These are phyloP conservation scores for Pelmatolapia mariae DNA, from an alignment of 2,113 vertebrate species.

Conservation along the genomic window DNA sequence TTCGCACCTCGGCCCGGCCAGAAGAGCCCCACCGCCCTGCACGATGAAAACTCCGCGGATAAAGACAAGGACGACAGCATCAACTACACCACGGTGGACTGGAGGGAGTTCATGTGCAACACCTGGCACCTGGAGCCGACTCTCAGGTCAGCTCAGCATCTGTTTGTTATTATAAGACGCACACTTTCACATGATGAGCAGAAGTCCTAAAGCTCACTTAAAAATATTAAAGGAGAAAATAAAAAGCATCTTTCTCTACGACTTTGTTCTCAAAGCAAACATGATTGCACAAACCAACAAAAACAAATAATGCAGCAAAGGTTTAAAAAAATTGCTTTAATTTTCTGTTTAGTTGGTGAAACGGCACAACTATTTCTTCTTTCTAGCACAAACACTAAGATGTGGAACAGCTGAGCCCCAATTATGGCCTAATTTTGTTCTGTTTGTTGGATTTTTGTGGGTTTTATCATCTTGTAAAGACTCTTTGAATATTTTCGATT, in stretches of 20 bases:
- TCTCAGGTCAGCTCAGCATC: constrained; percentile 76
- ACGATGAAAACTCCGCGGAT: constrained; percentile 77
- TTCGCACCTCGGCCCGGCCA: constrained; percentile 86
- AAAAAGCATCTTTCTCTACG: not conserved
- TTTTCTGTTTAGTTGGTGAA: not conserved
- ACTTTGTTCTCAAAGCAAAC: not conserved
- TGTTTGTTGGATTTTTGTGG: not conserved
- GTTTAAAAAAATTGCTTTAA: not conserved
- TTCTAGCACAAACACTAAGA: not conserved
- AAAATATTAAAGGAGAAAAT: not conserved
- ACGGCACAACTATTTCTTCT: not conserved
- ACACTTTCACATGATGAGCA: not conserved
- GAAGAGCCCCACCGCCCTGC: constrained; percentile 84
- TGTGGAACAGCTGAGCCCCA: not conserved
- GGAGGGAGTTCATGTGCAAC: constrained; percentile 98
- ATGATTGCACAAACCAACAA: not conserved
- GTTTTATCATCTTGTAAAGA: not conserved
- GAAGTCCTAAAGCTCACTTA: not conserved
- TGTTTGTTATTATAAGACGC: not conserved
- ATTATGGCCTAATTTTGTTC: not conserved
- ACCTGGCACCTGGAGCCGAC: constrained; percentile 98
- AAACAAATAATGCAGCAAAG: not conserved
- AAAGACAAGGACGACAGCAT: constrained; percentile 83
- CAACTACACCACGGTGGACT: constrained; percentile 93
- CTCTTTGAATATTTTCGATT: not conserved